Evolutionary conservation across 2,888 invertebrate species (phyloP), one percentile per base, ranked within the genome.

Genomic region (Rhamnusium bicolor): DNA sequence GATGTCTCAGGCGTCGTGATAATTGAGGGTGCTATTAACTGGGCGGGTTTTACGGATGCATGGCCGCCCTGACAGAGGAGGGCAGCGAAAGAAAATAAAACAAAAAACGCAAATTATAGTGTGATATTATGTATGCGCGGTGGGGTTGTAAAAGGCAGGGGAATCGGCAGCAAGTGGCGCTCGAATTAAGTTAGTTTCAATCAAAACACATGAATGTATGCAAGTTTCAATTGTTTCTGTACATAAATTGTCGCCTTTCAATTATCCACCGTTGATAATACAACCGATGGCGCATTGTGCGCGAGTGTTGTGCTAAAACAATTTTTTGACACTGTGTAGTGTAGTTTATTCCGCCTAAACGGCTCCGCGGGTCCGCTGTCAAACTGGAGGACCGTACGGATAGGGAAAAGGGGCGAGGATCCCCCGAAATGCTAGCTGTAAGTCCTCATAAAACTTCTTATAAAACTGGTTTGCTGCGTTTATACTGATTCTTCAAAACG

Each of bases 11-110:
- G 77, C 56, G 53, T 82, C 80, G 78, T 72, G 74, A 85, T 86
- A 87, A 87, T 87, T 85, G 86, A 86, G 87, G 87, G 87, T 87
- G 88, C 87, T 87, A 89, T 89, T 89, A 89, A 87, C 88, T 89
- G 88, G 89, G 89, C 89, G 89, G 89, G 86, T 87, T 87, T 86
- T 87, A 87, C 86, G 87, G 86, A 87, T 87, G 86, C 88, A 89
- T 89, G 89, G 89, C 89, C 88, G 89, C 87, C 87, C 87, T 87
- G 86, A 84, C 83, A 87, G 86, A 87, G 87, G 86, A 87, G 87
- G 87, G 87, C 86, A 85, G 82, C 85, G 84, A 85, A 85, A 82
- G 84, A 86, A 87, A 86, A 86, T 86, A 87, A 86, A 86, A 87
- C 86, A 87, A 87, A 86, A 85, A 86, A 86, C 82, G 86, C 84